Base-by-base conservation (phyloP, 2,888 invertebrate species). In the Volucella bombylans region DNA sequence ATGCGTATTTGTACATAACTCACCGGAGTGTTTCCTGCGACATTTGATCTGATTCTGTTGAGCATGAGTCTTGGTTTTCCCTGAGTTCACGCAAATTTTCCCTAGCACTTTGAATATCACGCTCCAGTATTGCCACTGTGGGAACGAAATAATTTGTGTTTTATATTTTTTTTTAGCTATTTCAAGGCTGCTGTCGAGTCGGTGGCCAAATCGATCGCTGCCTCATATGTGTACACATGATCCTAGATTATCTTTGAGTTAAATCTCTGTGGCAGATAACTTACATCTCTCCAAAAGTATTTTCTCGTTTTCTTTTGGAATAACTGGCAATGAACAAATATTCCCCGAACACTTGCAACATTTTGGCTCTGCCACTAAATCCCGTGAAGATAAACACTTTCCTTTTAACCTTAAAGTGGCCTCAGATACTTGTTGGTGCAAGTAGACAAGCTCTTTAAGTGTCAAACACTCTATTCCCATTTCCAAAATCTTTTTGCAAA, bases 401-500 rank as follows among this genome's bases (percentile, higher is more conserved):
- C 90, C 90, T 18, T 88, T 74, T n/a, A 90, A 86, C 52, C 88
- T 89, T 14, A 89, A 88, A 0, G 90, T 90, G 0, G 90, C 89
- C 15, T 88, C 88, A 83, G 88, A 90, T 18, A 91, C 88, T 43
- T 90, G 89, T 41, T 89, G 89, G 78, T 91, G 90, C 86, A 91
- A 86, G 79, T 89, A 91, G 0, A 87, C 87, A 14, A 91, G 86
- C 31, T 91, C 91, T 41, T 89, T 88, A 6, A 89, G 88, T 4
- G 88, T 82, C 11, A 91, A 85, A 0, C 87, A 88, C 12, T 89
- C 87, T 2, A 91, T 88, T 1, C 91, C 91, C 8, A 86, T 74
- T 23, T 90, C 90, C n/a, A 89, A 86, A 3, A 91, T 87, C 23
- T 90, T 91, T 47, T 89, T 89, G 68, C 90, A 89, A 49, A 90